Conservation (phyloP, 92 coral and sea anemone genomes). For the Phenganax subtilis region DNA sequence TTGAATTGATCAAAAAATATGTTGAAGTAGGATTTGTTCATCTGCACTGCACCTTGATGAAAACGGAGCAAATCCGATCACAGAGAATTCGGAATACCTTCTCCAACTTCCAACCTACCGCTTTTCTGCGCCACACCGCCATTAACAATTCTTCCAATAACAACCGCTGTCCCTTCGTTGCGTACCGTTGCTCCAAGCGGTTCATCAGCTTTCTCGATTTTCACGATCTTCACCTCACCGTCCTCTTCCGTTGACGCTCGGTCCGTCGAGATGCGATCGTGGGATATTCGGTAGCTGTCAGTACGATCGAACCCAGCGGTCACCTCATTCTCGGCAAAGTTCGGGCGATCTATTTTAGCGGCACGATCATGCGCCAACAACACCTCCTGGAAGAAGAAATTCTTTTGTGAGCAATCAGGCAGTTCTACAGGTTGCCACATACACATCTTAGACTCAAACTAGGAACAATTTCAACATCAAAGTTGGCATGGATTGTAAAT, state of each 20-base stretch:
- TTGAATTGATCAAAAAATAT: too few species aligned
- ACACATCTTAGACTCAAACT: too few species aligned
- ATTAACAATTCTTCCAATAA: conserved; percentile 87
- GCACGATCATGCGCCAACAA: conserved; percentile 92
- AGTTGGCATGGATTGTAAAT: too few species aligned
- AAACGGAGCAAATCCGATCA: not conserved
- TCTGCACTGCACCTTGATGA: not conserved
- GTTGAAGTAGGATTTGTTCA: too few species aligned
- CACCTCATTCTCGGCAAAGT: conserved; percentile 63
- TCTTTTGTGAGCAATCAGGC: too few species aligned
- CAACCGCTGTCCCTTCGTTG: conserved; percentile 89
- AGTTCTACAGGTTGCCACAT: too few species aligned
- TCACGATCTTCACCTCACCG: conserved; percentile 80
- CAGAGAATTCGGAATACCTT: not conserved
- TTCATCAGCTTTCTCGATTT: conserved; percentile 87
- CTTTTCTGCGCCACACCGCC: conserved; percentile 98
- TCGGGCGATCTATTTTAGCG: conserved; percentile 88
- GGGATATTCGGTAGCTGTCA: conserved; percentile 37
- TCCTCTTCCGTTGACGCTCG: conserved; percentile 77
- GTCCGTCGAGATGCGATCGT: conserved; percentile 52
- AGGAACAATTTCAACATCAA: too few species aligned
- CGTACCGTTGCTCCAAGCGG: conserved; percentile 98
- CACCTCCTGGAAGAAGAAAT: conserved; percentile 54
- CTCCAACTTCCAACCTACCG: conserved; percentile 53
- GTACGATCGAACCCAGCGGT: conserved; percentile 46